Evolutionary conservation across 2,888 invertebrate genomes (phyloP).

Genomic region (Muscina levida): DNA sequence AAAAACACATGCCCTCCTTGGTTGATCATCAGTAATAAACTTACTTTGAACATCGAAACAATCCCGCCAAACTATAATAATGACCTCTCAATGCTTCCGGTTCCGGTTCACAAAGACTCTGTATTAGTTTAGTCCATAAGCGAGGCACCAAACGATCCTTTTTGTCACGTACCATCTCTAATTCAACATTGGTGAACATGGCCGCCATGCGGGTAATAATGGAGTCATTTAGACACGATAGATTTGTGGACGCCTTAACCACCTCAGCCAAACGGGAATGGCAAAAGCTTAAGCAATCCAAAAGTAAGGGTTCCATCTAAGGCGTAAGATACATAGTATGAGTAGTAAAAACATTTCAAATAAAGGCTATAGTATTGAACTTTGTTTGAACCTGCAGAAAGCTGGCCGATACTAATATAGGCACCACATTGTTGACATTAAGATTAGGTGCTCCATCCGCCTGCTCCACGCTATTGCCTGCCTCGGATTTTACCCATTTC

Average conservation of each 20-base stretch:
- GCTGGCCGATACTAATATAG: slow-evolving; percentile 95
- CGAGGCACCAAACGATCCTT: slow-evolving; percentile 94
- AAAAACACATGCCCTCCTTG: neutral
- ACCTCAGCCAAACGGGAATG: slow-evolving; percentile 93
- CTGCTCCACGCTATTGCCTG: slow-evolving; percentile 2
- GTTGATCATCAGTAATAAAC: neutral
- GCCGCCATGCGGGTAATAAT: slow-evolving; percentile 88
- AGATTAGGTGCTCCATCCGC: slow-evolving; percentile 81
- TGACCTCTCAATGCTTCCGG: slow-evolving; percentile 90
- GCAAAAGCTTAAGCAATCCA: slow-evolving; percentile 92
- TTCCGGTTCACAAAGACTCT: slow-evolving; percentile 87
- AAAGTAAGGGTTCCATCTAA: slow-evolving; percentile 93
- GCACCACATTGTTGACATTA: slow-evolving; percentile 92
- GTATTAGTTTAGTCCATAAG: slow-evolving; percentile 90
- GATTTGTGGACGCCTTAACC: slow-evolving; percentile 90
- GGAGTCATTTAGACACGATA: slow-evolving; percentile 92
- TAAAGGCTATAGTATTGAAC: too few species aligned
- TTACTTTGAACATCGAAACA: slow-evolving; percentile 85
- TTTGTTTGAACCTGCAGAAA: slow-evolving; percentile 86
- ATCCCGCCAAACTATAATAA: slow-evolving; percentile 88
- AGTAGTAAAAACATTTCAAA: neutral
- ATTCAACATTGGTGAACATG: slow-evolving; percentile 92
- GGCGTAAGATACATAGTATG: neutral
- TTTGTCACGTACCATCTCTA: slow-evolving; percentile 91
- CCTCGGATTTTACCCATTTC: slow-evolving; percentile 90